A percentile compares a stretch with the other conserved stretches of the same genome.
Evolutionary conservation across 2,888 invertebrate genomes (phyloP).

Genomic region (Napeogenes sylphis): DNA sequence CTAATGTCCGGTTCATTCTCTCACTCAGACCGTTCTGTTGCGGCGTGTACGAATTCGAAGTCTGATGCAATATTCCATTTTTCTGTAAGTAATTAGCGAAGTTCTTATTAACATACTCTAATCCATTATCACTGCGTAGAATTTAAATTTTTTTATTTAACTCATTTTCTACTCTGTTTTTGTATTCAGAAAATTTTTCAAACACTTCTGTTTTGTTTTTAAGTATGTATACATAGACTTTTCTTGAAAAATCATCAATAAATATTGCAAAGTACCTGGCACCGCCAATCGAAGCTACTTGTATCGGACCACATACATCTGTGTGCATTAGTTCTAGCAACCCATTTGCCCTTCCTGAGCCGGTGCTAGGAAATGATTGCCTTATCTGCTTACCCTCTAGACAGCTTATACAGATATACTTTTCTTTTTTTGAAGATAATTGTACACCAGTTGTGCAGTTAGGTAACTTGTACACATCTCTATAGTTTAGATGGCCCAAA

Average conservation of each 20-base stretch:
- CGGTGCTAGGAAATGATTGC: conserved; percentile 19
- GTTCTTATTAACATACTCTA: conserved; percentile 22
- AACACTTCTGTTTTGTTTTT: conserved; percentile 20
- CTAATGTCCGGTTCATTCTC: conserved; percentile 31
- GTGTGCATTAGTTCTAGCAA: conserved; percentile 29
- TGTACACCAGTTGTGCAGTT: conserved; percentile 18
- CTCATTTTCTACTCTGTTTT: conserved; percentile 28
- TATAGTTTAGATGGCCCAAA: conserved; percentile 25
- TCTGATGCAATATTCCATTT: conserved; percentile 37
- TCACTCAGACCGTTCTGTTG: conserved; percentile 45
- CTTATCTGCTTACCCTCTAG: conserved; percentile 29
- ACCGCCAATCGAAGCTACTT: not conserved
- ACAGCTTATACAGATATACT: conserved; percentile 18
- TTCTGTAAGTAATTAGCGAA: conserved; percentile 32
- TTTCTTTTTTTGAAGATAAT: conserved; percentile 14
- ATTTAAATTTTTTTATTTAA: conserved; percentile 22
- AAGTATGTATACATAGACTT: conserved; percentile 22
- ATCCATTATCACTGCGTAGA: conserved; percentile 26
- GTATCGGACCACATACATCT: conserved; percentile 14
- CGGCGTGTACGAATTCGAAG: conserved; percentile 36
- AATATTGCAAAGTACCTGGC: conserved; percentile 24
- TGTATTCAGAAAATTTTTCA: conserved; percentile 23
- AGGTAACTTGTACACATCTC: conserved; percentile 21
- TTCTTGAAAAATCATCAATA: conserved; percentile 23
- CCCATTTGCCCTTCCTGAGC: conserved; percentile 32